A percentile compares a stretch with the other conserved stretches of the same genome.
Conservation (phyloP, 2,113 vertebrate genomes). For the Pleuronectes platessa region DNA sequence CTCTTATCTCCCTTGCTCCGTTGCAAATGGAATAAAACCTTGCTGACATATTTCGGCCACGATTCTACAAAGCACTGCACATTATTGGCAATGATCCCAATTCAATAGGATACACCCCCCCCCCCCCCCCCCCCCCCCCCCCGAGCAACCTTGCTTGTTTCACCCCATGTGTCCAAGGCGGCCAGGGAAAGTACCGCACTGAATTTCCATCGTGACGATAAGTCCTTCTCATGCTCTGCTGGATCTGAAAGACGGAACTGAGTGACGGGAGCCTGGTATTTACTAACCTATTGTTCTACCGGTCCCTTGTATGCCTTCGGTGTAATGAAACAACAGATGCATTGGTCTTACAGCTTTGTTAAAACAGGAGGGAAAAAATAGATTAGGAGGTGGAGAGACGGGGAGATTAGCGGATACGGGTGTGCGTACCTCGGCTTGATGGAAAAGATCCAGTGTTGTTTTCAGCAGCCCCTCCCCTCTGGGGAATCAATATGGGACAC, state of each 20-base stretch:
- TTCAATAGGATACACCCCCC: conserved; percentile 30
- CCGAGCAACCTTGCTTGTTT: not conserved
- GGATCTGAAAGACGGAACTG: not conserved
- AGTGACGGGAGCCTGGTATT: conserved; percentile 17
- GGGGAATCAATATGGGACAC: conserved; percentile 63
- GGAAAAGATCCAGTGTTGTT: conserved; percentile 94
- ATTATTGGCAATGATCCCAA: conserved; percentile 45
- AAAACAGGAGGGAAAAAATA: conserved; percentile 1
- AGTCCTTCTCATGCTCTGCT: conserved; percentile 1
- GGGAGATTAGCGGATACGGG: conserved; percentile 11
- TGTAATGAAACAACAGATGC: conserved; percentile 14
- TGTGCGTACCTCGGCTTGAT: conserved; percentile 90
- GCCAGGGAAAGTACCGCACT: not conserved
- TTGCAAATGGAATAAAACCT: conserved; percentile 50
- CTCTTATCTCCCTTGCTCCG: conserved; percentile 24
- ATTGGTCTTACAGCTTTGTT: conserved; percentile 20
- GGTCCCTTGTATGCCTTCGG: not conserved
- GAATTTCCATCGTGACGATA: conserved; percentile 18
- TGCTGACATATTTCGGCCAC: conserved; percentile 34
- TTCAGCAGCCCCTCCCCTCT: conserved; percentile 97
- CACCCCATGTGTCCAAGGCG: not conserved
- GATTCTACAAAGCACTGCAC: conserved; percentile 44
- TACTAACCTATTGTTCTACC: conserved; percentile 29
- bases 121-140: not conserved
- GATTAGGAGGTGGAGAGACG: not conserved